Conservation (phyloP, 2,888 invertebrate genomes). For the Drosophila pseudotalamancana region DNA sequence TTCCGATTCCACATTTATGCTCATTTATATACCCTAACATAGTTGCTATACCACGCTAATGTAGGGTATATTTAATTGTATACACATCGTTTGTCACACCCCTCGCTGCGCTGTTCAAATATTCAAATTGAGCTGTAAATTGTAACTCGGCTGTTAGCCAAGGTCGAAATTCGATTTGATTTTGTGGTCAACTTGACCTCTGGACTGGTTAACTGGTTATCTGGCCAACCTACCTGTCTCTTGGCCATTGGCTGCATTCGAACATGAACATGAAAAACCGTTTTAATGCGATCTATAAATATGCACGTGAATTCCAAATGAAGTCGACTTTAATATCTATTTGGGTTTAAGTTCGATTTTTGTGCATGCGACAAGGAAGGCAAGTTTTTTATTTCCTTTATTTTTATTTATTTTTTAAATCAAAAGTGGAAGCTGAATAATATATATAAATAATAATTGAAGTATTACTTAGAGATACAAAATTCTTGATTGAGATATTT, state of each 20-base stretch:
- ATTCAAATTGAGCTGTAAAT: slow-evolving; percentile 74
- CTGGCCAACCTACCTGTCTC: no score
- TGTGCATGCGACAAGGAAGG: slow-evolving; percentile 34
- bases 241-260: slow-evolving; percentile 27
- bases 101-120: slow-evolving; percentile 56
- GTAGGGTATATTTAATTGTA: slow-evolving; percentile 9
- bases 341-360: slow-evolving; percentile 24
- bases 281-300: slow-evolving; percentile 44
- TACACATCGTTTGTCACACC: slow-evolving; percentile 36
- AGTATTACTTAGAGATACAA: no score
- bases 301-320: slow-evolving; percentile 46
- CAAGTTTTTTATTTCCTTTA: not conserved
- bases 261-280: slow-evolving; percentile 41
- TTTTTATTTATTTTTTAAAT: no score
- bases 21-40: not conserved
- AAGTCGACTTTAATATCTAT: not conserved
- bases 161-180: slow-evolving; percentile 50
- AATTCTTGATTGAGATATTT: no score
- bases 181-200: slow-evolving; percentile 52
- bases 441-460: no score
- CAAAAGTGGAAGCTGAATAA: no score
- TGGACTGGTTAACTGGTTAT: slow-evolving; percentile 22
- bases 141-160: slow-evolving; percentile 73
- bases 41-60: no score
- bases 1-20: no score